Conservation (phyloP, 2,113 vertebrate genomes). For the Nycticryphes semicollaris region DNA sequence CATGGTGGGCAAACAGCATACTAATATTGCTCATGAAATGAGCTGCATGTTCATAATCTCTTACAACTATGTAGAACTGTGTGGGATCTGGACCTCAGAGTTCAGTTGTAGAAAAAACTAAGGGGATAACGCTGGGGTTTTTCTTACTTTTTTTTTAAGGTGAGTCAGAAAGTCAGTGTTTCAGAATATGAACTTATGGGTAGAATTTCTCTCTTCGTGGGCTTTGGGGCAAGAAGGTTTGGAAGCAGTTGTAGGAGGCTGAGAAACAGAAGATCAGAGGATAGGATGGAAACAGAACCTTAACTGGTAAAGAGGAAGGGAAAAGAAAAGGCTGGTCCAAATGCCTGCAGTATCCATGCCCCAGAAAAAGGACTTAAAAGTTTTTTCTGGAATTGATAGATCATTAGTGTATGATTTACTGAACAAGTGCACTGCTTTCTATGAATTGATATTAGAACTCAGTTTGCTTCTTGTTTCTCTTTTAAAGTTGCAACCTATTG, state of each 20-base stretch:
- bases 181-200: not conserved
- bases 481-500: not conserved
- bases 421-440: not conserved
- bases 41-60: not conserved
- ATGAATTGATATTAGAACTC: not conserved
- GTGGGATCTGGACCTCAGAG: not conserved
- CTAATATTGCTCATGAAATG: not conserved
- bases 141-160: not conserved
- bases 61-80: not conserved
- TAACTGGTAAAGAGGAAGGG: not conserved
- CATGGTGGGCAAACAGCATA: not conserved
- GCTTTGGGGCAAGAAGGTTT: not conserved
- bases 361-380: fast-evolving
- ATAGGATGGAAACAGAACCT: not conserved
- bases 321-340: not conserved
- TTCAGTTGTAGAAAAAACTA: not conserved
- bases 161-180: not conserved
- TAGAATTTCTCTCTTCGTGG: not conserved
- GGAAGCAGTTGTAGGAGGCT: not conserved
- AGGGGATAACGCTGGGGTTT: not conserved
- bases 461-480: not conserved
- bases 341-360: not conserved
- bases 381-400: not conserved
- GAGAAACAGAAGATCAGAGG: not conserved
- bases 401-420: not conserved